These are phyloP conservation scores for Pseudonaja textilis DNA, from an alignment of 2,113 vertebrate species.

Conservation along the genomic window DNA sequence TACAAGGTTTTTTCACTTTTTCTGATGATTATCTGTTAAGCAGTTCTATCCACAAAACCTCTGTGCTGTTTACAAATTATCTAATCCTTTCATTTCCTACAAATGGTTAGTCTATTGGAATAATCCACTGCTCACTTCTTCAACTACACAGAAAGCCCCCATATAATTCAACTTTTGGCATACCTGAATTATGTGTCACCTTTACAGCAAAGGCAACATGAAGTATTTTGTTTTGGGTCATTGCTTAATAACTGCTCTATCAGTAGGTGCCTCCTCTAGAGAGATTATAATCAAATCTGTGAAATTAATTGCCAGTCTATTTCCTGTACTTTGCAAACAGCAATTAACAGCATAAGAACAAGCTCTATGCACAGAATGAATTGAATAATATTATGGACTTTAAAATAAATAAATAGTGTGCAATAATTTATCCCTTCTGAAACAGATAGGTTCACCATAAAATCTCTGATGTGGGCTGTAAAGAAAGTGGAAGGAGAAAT, in stretches of 20 bases:
- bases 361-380: neutral
- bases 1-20: neutral
- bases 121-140: neutral
- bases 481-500: neutral
- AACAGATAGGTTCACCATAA: neutral
- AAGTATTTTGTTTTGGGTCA: conserved; percentile 14
- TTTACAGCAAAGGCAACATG: neutral
- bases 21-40: neutral
- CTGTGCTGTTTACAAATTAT: neutral
- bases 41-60: neutral
- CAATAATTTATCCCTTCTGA: neutral
- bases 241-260: neutral
- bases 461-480: neutral
- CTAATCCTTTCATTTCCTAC: neutral
- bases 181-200: accelerated
- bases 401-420: neutral
- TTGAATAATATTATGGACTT: neutral
- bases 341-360: too few species aligned
- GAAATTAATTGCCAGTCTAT: neutral
- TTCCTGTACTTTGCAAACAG: neutral
- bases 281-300: neutral
- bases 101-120: conserved; percentile 9
- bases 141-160: neutral
- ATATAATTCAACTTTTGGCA: neutral
- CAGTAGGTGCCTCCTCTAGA: neutral